Evolutionary conservation across 2,113 vertebrate genomes (phyloP).

Genomic region (Austrofundulus limnaeus): DNA sequence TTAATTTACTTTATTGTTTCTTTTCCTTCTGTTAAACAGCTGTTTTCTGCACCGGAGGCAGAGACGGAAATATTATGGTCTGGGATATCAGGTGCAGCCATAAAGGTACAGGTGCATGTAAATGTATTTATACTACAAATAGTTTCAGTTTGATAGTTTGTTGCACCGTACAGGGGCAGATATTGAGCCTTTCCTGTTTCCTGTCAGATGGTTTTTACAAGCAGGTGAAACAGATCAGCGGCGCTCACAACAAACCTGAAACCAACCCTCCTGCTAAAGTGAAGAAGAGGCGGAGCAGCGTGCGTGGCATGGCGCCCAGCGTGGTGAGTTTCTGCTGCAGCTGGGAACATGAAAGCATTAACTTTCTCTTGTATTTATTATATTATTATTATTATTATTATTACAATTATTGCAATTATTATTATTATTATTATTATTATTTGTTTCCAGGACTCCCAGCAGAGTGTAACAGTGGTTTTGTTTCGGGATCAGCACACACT

Average conservation of each 20-base stretch:
- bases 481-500: slow-evolving; percentile 91
- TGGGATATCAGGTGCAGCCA: slow-evolving; percentile 98
- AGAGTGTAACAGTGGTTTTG: slow-evolving; percentile 95
- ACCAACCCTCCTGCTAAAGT: slow-evolving; percentile 81
- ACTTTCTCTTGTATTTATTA: no score
- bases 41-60: slow-evolving; percentile 93
- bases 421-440: background rate
- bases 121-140: no score
- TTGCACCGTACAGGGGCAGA: no score
- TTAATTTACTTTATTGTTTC: background rate
- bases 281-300: slow-evolving; percentile 83
- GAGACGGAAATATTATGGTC: slow-evolving; percentile 97
- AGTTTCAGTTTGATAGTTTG: no score
- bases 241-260: slow-evolving; percentile 90
- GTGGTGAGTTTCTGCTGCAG: slow-evolving; percentile 81
- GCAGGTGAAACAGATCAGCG: slow-evolving; percentile 93
- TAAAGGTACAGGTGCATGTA: slow-evolving; percentile 76
- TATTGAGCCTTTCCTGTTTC: background rate
- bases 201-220: slow-evolving; percentile 93
- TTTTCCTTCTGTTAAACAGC: slow-evolving; percentile 71
- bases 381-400: no score
- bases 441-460: slow-evolving; percentile 87
- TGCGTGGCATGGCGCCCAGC: slow-evolving; percentile 87
- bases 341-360: no score
- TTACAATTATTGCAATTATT: no score